Evolutionary conservation across 1,140 invertebrate genomes (phyloP).

Genomic region (Chironomus tepperi): DNA sequence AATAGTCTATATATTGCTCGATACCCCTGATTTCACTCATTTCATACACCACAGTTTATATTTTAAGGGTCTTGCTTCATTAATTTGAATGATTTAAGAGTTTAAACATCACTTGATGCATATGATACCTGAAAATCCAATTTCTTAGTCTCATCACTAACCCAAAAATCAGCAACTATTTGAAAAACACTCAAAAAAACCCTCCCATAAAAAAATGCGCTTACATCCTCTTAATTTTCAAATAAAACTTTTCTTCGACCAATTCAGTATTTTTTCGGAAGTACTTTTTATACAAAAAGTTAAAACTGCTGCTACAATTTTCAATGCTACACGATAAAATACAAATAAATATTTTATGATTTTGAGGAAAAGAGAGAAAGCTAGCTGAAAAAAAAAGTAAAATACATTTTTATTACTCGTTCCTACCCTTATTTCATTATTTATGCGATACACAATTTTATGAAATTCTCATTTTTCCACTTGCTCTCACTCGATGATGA

Average conservation of each 20-base stretch:
- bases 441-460: slow-evolving; percentile 18
- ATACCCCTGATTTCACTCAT: too few relatives aligned
- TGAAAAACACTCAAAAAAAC: too few relatives aligned
- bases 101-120: too few relatives aligned
- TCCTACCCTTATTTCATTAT: slow-evolving; percentile 12
- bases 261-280: slow-evolving; percentile 12
- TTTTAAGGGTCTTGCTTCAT: too few relatives aligned
- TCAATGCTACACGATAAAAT: background rate
- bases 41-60: too few relatives aligned
- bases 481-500: background rate
- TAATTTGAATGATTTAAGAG: too few relatives aligned
- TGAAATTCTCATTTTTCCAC: background rate
- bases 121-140: too few relatives aligned
- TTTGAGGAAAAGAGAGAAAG: background rate
- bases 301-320: slow-evolving; percentile 12
- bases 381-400: slow-evolving; percentile 6
- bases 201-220: too few relatives aligned
- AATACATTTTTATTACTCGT: slow-evolving; percentile 20
- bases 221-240: too few relatives aligned
- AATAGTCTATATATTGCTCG: too few relatives aligned
- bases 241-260: background rate
- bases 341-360: slow-evolving; percentile 24
- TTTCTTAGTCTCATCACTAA: too few relatives aligned
- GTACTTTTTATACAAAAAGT: background rate
- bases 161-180: too few relatives aligned